Evolutionary conservation across 2,113 vertebrate genomes (phyloP).

Genomic region (Ictalurus furcatus): DNA sequence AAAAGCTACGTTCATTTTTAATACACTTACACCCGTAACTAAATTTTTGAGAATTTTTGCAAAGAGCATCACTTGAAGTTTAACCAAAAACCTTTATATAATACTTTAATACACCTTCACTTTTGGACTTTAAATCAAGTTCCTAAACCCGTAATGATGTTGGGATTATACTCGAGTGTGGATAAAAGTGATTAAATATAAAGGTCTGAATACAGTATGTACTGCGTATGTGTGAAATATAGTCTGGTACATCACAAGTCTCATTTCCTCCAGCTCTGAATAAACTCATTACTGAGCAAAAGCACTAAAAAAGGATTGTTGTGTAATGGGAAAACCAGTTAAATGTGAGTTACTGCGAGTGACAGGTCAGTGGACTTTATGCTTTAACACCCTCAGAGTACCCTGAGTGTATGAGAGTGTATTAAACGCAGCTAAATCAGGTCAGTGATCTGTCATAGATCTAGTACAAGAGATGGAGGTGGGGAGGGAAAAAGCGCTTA

Average conservation of each 20-base stretch:
- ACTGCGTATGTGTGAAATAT: background rate
- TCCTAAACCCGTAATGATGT: too few relatives aligned
- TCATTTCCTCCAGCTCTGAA: too few relatives aligned
- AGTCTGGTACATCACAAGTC: background rate
- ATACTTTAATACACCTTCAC: background rate
- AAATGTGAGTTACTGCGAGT: background rate
- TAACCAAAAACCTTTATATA: too few relatives aligned
- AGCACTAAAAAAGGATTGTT: too few relatives aligned
- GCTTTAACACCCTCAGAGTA: background rate
- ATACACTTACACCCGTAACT: too few relatives aligned
- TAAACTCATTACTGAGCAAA: too few relatives aligned
- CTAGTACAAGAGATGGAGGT: background rate
- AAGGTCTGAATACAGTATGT: background rate
- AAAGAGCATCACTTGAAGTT: too few relatives aligned
- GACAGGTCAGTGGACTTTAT: background rate
- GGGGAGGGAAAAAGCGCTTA: slow-evolving; percentile 60
- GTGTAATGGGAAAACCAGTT: background rate
- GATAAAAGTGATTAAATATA: too few relatives aligned
- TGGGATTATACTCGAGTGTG: too few relatives aligned
- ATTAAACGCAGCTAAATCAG: background rate
- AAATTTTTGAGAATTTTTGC: background rate
- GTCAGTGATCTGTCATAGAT: background rate
- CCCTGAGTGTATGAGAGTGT: too few relatives aligned
- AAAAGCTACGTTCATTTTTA: too few relatives aligned
- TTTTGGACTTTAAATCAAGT: too few relatives aligned